Conservation (phyloP, 92 coral and sea anemone species). For the Porites lobata region DNA sequence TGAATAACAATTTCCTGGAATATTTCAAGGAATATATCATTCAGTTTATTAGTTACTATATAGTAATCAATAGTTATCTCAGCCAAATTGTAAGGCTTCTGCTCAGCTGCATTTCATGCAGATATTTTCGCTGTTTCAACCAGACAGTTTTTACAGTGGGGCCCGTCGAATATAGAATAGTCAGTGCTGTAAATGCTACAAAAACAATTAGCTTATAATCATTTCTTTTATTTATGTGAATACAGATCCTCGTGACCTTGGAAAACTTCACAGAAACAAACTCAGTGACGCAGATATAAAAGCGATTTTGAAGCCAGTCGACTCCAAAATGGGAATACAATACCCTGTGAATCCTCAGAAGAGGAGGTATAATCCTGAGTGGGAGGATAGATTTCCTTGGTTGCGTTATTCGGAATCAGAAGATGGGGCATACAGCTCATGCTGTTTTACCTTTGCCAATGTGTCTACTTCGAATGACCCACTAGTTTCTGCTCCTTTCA, state of each 20-base stretch:
- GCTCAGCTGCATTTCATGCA: slow-evolving; percentile 36
- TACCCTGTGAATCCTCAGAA: slow-evolving; percentile 39
- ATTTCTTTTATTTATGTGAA: slow-evolving; percentile 18
- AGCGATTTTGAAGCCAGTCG: slow-evolving; percentile 10
- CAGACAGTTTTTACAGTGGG: slow-evolving; percentile 38
- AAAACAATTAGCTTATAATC: slow-evolving; percentile 35
- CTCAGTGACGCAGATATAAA: no score
- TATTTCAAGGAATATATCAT: slow-evolving; percentile 33
- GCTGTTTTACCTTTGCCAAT: slow-evolving; percentile 19
- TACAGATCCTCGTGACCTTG: no score
- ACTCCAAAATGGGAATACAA: slow-evolving; percentile 36
- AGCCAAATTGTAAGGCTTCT: slow-evolving; percentile 40
- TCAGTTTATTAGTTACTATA: slow-evolving; percentile 34
- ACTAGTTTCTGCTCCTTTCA: background rate
- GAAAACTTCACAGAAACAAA: background rate
- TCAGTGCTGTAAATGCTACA: slow-evolving; percentile 48
- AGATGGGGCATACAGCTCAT: slow-evolving; percentile 21
- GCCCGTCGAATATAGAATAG: slow-evolving; percentile 41
- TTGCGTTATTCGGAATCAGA: slow-evolving; percentile 1
- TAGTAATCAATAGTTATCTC: slow-evolving; percentile 35
- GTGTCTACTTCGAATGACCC: slow-evolving; percentile 30
- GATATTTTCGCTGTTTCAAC: slow-evolving; percentile 38
- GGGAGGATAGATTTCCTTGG: slow-evolving; percentile 22
- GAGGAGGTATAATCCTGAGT: slow-evolving; percentile 13
- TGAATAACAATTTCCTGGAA: slow-evolving; percentile 37